A percentile compares a stretch with the other conserved stretches of the same genome.
Evolutionary conservation across 2,888 invertebrate genomes (phyloP).

Genomic region (Anoncus sp.): DNA sequence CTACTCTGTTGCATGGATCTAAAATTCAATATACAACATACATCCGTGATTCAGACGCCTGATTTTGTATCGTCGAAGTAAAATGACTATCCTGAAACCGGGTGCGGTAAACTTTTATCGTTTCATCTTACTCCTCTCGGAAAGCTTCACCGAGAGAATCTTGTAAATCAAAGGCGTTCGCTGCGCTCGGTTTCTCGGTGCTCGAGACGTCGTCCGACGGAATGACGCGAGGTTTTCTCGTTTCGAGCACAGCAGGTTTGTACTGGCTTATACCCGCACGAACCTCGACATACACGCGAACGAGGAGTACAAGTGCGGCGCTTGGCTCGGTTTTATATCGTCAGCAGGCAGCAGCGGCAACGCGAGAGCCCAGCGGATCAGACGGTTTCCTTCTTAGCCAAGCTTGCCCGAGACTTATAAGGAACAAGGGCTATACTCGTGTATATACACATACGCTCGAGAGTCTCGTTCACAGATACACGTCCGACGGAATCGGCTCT

Average conservation of each 20-base stretch:
- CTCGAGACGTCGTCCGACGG: slow-evolving; percentile 61
- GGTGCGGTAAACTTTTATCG: not conserved
- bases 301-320: slow-evolving; percentile 59
- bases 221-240: slow-evolving; percentile 54
- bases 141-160: slow-evolving; percentile 52
- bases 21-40: not conserved
- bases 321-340: slow-evolving; percentile 60
- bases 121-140: not conserved
- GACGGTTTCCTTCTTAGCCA: slow-evolving; percentile 65
- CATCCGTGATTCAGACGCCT: not conserved
- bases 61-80: not conserved
- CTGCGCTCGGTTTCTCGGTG: slow-evolving; percentile 53
- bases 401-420: slow-evolving; percentile 71
- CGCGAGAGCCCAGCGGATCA: slow-evolving; percentile 43
- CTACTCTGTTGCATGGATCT: not conserved
- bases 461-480: slow-evolving; percentile 60
- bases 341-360: slow-evolving; percentile 39
- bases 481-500: slow-evolving; percentile 32
- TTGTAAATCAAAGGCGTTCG: slow-evolving; percentile 68
- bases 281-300: slow-evolving; percentile 21
- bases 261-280: slow-evolving; percentile 32
- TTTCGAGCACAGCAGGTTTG: slow-evolving; percentile 44
- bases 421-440: slow-evolving; percentile 73
- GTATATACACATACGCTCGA: slow-evolving; percentile 58
- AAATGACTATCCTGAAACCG: slow-evolving; percentile 1